These are phyloP conservation scores for Lithobates pipiens DNA, from an alignment of 2,797 vertebrate genomes.

Conservation along the genomic window DNA sequence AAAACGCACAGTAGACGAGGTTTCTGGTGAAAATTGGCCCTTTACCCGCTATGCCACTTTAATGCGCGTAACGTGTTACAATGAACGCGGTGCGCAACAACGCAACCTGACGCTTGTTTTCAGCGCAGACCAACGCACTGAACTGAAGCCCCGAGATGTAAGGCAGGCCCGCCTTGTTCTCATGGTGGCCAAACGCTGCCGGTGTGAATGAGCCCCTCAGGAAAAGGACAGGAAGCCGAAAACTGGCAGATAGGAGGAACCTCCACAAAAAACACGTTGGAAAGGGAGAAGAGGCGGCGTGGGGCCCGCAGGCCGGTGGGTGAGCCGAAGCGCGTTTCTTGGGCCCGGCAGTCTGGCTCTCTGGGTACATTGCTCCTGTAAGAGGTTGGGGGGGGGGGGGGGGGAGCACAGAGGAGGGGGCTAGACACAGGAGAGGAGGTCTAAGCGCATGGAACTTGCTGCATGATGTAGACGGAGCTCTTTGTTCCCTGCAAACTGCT, in stretches of 20 bases:
- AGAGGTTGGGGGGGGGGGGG: neutral
- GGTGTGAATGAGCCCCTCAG: too few species aligned
- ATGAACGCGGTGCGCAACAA: too few species aligned
- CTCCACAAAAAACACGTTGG: neutral
- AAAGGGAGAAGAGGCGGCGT: neutral
- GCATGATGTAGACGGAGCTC: conserved; percentile 57
- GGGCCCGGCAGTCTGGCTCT: neutral
- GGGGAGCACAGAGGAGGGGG: conserved; percentile 7
- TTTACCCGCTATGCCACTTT: too few species aligned
- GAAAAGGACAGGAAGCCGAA: neutral
- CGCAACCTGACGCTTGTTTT: too few species aligned
- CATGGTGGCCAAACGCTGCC: too few species aligned
- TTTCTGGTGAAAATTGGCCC: too few species aligned
- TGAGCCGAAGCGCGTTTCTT: neutral
- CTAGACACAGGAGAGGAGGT: conserved; percentile 23
- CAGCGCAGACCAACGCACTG: too few species aligned
- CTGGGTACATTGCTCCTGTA: neutral
- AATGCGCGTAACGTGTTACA: too few species aligned
- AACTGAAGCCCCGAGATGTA: too few species aligned
- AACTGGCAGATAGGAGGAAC: neutral
- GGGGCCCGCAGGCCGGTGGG: too few species aligned
- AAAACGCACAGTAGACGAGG: too few species aligned
- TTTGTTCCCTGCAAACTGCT: conserved; percentile 54
- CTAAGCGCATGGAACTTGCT: conserved; percentile 46
- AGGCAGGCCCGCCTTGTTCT: too few species aligned